phyloP scores from a whole-genome alignment of 2,113 vertebrate species.

The Galemys pyrenaicus region DNA sequence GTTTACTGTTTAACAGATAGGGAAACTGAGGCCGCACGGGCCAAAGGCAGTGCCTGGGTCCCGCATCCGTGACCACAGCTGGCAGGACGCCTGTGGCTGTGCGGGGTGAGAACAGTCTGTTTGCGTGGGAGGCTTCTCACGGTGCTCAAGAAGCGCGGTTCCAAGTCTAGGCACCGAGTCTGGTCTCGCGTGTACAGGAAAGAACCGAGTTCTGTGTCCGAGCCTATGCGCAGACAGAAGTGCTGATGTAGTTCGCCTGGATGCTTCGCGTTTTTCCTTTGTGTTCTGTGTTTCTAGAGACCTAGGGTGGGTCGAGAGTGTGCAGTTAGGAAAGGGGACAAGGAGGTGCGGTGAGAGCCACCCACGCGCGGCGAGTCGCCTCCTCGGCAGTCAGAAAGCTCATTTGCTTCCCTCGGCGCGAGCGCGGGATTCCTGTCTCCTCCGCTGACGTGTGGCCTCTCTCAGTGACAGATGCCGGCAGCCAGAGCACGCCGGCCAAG shows the following conservation, averaged over 20 bases:
- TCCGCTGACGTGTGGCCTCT: not conserved
- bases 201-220: not conserved
- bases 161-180: no score
- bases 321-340: not conserved
- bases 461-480: constrained; percentile 65
- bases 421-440: no score
- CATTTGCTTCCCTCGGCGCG: no score
- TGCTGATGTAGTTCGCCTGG: no score
- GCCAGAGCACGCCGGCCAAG: constrained; percentile 89
- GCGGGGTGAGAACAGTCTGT: not conserved
- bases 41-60: not conserved
- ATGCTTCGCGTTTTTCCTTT: not conserved
- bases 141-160: not conserved
- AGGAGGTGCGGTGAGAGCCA: not conserved
- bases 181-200: not conserved
- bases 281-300: no score
- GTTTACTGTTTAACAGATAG: no score
- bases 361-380: not conserved
- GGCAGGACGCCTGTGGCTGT: not conserved
- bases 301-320: not conserved
- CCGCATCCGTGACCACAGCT: not conserved
- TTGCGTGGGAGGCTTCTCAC: not conserved
- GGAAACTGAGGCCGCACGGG: not conserved
- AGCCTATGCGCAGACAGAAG: not conserved
- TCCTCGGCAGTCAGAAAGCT: not conserved